phyloP scores from a whole-genome alignment of 35 echinoderm and acorn worm genomes.

The Apostichopus parvimensis region DNA sequence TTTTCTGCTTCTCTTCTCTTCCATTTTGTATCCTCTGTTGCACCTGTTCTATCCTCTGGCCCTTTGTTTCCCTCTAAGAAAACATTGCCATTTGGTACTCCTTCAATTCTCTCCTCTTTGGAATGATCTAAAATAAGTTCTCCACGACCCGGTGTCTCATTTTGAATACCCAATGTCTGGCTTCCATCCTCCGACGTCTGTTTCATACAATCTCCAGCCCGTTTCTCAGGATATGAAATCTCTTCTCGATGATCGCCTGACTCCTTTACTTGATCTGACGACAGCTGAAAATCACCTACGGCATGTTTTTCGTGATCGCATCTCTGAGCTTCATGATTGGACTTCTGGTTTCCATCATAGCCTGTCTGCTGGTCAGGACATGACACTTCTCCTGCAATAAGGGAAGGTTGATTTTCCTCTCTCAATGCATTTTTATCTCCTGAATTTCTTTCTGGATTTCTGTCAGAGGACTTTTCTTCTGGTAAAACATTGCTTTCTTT shows the following conservation, averaged over 20 bases:
- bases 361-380: not conserved
- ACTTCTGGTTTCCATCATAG: not conserved
- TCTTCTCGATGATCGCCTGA: not conserved
- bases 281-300: not conserved
- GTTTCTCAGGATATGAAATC: not conserved
- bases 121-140: not conserved
- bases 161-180: not conserved
- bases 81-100: not conserved
- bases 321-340: not conserved
- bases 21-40: not conserved
- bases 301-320: not conserved
- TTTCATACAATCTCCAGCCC: not conserved
- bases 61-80: not conserved
- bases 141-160: not conserved
- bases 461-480: not conserved
- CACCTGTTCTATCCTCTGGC: not conserved
- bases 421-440: not conserved
- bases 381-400: not conserved
- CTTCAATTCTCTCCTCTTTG: no score
- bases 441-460: not conserved
- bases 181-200: not conserved
- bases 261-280: not conserved
- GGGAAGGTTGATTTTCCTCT: not conserved
- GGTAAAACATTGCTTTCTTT: not conserved
- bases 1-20: not conserved